Base-by-base conservation (phyloP, 2,888 invertebrate genomes). In the Drosophila paranaensis region DNA sequence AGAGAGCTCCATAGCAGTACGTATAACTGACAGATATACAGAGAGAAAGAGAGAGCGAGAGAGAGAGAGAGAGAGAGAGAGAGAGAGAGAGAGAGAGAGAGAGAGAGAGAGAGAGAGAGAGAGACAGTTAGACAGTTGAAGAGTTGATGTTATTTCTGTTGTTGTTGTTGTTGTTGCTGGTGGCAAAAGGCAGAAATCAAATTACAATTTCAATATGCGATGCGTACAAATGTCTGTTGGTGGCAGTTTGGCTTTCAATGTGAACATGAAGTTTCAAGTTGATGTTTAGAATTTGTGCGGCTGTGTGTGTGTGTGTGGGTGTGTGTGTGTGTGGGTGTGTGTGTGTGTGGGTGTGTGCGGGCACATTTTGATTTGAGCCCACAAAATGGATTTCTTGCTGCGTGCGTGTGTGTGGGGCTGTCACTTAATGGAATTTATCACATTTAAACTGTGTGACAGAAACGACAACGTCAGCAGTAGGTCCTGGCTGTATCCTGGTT, bases 381-480 rank as follows among this genome's bases (percentile, higher is more conserved):
- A 81, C 85, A 76, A 88, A 84, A 87, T 85, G 79, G 84, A 83
- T 83, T 81, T 85, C 82, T 84, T 72, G 85, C 73, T 60, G 45
- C 56, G 62, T 67, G 48, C 71, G 60, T 63, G 77, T 62, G 63
- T 70, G 55, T 64, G 69, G 62, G 43, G 53, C 84, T 84, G 87
- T 83, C 89, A 84, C 89, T 87, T 84, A 84, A 89, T 84, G 84
- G 89, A 84, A 89, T 84, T 89, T 84, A 84, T 84, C 89, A 84
- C 84, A 84, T 84, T 84, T 84, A 89, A 84, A 84, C 84, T 81
- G 87, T 79, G 77, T 84, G 84, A 89, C 84, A 84, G 79, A 67
- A 83, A 65, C 69, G 78, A 65, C 80, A 78, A 71, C 65, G 73
- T 74, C 83, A 88, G 86, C 72, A 77, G 56, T 66, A 14, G 51